phyloP scores from a whole-genome alignment of 2,797 vertebrate genomes.

The Halcyon smyrnensis region DNA sequence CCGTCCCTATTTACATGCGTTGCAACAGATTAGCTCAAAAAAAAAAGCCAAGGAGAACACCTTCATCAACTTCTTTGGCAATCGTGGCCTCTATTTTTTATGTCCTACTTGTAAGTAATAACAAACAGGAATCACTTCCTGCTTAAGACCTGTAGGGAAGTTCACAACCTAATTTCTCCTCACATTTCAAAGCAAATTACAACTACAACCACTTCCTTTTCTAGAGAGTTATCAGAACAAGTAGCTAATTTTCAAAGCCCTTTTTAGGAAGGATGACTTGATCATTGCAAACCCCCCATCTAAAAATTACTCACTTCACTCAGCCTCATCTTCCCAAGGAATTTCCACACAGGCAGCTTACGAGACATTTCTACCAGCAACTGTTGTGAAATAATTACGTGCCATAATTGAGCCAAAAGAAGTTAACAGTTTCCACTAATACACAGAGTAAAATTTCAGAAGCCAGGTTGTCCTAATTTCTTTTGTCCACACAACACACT shows the following conservation, averaged over 20 bases:
- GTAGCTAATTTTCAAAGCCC: background rate
- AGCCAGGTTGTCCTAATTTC: background rate
- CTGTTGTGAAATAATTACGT: background rate
- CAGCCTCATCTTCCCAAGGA: background rate
- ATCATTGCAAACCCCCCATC: background rate
- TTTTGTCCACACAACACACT: background rate
- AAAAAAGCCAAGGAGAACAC: background rate
- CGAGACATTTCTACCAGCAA: background rate
- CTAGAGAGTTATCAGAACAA: background rate
- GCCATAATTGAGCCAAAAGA: background rate
- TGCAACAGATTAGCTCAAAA: background rate
- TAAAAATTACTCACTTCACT: background rate
- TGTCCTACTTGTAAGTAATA: constrained; percentile 28
- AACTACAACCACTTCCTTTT: background rate
- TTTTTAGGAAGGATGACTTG: background rate
- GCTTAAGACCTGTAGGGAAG: constrained; percentile 12
- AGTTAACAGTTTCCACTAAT: background rate
- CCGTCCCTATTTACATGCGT: background rate
- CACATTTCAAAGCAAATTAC: background rate
- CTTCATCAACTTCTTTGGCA: background rate
- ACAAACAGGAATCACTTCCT: constrained; percentile 44
- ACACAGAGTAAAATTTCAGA: fast-evolving
- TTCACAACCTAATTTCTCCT: constrained; percentile 8
- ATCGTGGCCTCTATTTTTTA: background rate
- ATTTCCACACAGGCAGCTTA: background rate